Evolutionary conservation across 1,140 invertebrate genomes (phyloP), one percentile per base, ranked within the genome.

Genomic region (Lucilia cuprina): DNA sequence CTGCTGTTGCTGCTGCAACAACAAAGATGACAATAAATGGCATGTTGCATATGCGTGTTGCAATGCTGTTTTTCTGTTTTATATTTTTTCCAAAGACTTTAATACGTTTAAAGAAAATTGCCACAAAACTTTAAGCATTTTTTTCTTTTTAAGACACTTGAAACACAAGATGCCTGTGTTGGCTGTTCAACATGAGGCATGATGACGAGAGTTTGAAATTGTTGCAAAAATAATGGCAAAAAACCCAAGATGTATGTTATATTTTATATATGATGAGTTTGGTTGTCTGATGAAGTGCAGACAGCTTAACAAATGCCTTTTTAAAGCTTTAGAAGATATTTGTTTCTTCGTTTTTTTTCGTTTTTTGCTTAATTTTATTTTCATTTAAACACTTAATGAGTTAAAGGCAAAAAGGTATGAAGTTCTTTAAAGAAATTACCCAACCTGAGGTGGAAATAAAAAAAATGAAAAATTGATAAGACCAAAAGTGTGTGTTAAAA

Each of bases 11-110:
- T 70, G 65, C 19, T 70, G 65, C 17, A 21, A 70, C 55, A 60
- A 60, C 19, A 70, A 70, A 21, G 65, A 70, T 70, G 65, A 70
- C 19, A 70, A 60, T 60, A 60, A 35, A 47, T 78, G 35, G 30
- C 8, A 41, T 47, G 75, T 47, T 78, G 75, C 75, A 78, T 78
- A 78, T 78, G 75, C 75, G 75, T 78, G 75, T 78, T 78, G 75
- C 75, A 78, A 78, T 78, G 75, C 41, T 78, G 75, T 78, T 78
- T 70, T 70, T n/a, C 14, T 60, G 55, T 17, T 41, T 41, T 10
- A 41, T 7, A 8, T 41, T 41, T 41, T 41, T 30, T 30, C 25
- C 25, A 30, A 3, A 30, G 41, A 3, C 41, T 41, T 41, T 10
- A 41, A 41, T 41, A 41, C 41, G 41, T 41, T 41, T 41, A 8